Conservation (phyloP, 2,113 vertebrate genomes). For the Dicentrarchus labrax region DNA sequence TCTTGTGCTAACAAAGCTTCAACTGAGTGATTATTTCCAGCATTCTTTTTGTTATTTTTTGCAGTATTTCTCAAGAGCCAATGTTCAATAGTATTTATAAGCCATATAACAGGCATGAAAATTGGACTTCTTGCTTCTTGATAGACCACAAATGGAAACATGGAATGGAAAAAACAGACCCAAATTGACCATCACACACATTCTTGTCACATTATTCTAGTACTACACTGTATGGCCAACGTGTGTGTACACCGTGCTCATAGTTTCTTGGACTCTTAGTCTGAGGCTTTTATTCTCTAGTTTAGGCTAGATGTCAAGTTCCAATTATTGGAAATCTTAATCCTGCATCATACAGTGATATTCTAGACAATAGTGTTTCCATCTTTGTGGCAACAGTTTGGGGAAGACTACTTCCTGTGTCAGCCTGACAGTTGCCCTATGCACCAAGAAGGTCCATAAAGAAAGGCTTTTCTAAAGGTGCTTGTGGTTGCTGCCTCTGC, state of each 20-base stretch:
- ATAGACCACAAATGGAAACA: neutral
- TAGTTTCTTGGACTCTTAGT: neutral
- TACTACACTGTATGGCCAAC: neutral
- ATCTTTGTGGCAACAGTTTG: neutral
- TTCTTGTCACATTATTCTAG: neutral
- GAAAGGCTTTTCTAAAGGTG: neutral
- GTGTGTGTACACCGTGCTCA: neutral
- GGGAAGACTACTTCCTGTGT: neutral
- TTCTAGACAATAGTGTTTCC: neutral
- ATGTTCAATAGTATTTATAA: neutral
- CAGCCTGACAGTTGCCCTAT: neutral
- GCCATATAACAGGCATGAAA: neutral
- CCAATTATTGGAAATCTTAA: neutral
- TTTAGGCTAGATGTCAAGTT: neutral
- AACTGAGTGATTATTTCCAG: neutral
- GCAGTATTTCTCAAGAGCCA: neutral
- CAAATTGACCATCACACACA: too few species aligned
- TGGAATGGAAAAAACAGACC: neutral
- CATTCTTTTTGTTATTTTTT: neutral
- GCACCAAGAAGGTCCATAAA: neutral
- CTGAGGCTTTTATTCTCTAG: neutral
- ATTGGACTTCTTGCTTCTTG: neutral
- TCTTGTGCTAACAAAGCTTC: slow-evolving; percentile 17
- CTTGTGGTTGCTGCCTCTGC: neutral
- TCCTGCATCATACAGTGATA: neutral